Conservation (phyloP, 2,888 invertebrate species). For the Pteria penguin region DNA sequence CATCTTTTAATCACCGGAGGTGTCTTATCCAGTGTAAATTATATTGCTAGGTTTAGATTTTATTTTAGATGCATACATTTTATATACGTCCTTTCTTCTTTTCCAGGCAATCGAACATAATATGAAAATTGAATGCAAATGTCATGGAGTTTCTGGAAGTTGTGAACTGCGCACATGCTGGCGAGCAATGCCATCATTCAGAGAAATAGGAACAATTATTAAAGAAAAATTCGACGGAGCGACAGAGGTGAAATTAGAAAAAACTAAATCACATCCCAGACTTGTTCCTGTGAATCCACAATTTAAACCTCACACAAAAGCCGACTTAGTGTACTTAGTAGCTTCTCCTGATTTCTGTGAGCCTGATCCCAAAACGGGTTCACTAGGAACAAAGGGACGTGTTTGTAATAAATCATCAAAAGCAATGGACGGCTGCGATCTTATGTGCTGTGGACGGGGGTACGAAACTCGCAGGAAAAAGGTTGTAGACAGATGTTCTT, state of each 20-base stretch:
- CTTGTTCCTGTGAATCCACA: conserved; percentile 75
- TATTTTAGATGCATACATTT: too few species aligned
- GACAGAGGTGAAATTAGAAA: conserved; percentile 85
- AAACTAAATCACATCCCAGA: conserved; percentile 81
- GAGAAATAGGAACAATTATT: conserved; percentile 93
- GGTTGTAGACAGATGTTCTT: conserved; percentile 91
- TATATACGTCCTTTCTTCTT: conserved; percentile 20
- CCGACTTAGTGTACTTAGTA: conserved; percentile 95
- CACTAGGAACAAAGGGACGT: conserved; percentile 83
- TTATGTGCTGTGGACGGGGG: conserved; percentile 95
- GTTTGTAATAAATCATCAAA: conserved; percentile 86
- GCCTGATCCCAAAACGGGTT: conserved; percentile 83
- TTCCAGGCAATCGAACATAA: conserved; percentile 83
- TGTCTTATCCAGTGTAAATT: too few species aligned
- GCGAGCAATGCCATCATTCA: conserved; percentile 94
- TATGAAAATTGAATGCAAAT: conserved; percentile 89
- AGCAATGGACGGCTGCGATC: conserved; percentile 92
- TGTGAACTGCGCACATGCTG: conserved; percentile 97
- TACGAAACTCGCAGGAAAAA: conserved; percentile 89
- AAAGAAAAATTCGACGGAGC: conserved; percentile 96
- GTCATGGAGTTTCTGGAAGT: conserved; percentile 96
- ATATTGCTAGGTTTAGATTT: too few species aligned
- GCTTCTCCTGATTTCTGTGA: conserved; percentile 98
- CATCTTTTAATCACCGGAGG: too few species aligned
- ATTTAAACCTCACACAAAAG: conserved; percentile 91